Base-by-base conservation (phyloP, 2,797 vertebrate genomes). In the Iguana delicatissima region DNA sequence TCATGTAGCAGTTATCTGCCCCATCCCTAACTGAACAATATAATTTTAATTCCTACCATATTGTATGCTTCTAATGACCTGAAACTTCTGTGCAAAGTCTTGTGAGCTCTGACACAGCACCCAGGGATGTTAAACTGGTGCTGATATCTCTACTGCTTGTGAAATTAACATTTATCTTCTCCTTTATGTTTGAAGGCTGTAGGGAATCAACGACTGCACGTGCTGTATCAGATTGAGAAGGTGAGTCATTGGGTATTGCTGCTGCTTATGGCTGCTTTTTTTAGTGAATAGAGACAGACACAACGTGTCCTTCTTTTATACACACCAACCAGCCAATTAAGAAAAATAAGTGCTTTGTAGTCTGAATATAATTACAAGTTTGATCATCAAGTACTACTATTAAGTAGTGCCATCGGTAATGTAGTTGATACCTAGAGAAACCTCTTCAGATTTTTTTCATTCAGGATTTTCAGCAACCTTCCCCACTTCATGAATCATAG, bases 201-300 rank as follows among this genome's bases (percentile, higher is more conserved):
- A 6, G 97, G 97, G 90, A 98, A 97, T 74, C 98, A 98, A 91
- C 97, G 98, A 81, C 96, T 99, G 62, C 96, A 97, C 55, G 95
- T 98, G 0, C 97, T 99, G 52, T 97, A 97, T 94, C 97, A 96
- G 95, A 98, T 99, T 0, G 99, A 99, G 97, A 98, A 98, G 98
- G 99, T 99, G 93, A 0, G 1, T 57, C 76, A 2, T 0, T 6
- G 46, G 13, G 52, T 20, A 7, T 81, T 2, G 85, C 72, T 59
- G 9, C 80, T 38, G 1, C 7, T 76, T 12, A 2, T 69, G n/a
- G 26, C n/a, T 69, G 24, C 14, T 24, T n/a, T 79, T 22, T 35
- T 3, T 38, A 22, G 26, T 2, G 0, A 29, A n/a, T 7, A 32
- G 26, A 35, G n/a, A 7, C 32, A 59, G 32, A 16, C 14, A 14